Conservation (phyloP, 2,113 vertebrate species). For the Saguinus midas region DNA sequence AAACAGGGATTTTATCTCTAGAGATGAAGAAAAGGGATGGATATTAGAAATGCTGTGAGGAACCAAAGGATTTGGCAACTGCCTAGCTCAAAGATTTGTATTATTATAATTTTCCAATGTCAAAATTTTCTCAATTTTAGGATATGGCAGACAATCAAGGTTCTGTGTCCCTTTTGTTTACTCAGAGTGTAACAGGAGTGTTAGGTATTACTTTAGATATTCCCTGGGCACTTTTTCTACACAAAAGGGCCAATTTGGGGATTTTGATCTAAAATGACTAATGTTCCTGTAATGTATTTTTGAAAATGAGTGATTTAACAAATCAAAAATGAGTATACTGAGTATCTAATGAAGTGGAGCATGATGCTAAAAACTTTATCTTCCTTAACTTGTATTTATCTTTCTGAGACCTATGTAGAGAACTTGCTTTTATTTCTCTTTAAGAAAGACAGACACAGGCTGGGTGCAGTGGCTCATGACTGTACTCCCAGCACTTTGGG, state of each 20-base stretch:
- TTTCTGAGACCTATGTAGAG: background rate
- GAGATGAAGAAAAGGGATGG: constrained; percentile 31
- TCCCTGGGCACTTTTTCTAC: background rate
- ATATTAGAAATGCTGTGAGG: constrained; percentile 35
- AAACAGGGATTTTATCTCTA: background rate
- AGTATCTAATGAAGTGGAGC: background rate
- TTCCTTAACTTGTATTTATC: background rate
- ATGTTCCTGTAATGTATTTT: background rate
- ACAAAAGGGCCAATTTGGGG: background rate
- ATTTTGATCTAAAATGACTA: background rate
- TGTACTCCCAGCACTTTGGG: no score
- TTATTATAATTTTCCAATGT: constrained; percentile 42
- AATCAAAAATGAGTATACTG: background rate
- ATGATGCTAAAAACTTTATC: background rate
- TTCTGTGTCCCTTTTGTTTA: constrained; percentile 10
- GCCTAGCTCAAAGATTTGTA: constrained; percentile 3
- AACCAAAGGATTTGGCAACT: constrained; percentile 36
- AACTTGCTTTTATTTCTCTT: background rate
- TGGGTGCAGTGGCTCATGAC: no score
- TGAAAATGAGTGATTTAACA: background rate
- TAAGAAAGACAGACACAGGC: background rate
- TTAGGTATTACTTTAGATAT: background rate
- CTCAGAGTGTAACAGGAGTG: background rate
- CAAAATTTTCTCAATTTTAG: constrained; percentile 45
- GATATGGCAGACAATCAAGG: constrained; percentile 45